phyloP scores from a whole-genome alignment of 2,113 vertebrate genomes.

The Megatriorchis doriae region DNA sequence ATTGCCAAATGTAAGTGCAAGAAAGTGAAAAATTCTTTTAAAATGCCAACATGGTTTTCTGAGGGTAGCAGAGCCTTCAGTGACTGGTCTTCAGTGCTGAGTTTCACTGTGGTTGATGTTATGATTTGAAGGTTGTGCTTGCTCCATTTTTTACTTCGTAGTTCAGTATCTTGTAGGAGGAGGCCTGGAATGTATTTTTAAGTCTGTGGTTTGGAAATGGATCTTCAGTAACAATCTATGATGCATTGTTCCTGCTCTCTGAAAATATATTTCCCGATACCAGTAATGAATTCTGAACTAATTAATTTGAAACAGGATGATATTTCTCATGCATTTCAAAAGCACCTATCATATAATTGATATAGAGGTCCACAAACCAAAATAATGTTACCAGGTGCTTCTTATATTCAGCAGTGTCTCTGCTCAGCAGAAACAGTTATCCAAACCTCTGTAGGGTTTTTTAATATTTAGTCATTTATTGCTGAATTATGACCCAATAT shows the following conservation, averaged over 20 bases:
- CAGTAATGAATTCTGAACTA: neutral
- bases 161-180: neutral
- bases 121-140: slow-evolving; percentile 17
- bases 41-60: neutral
- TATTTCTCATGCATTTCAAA: neutral
- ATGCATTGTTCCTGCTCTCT: neutral
- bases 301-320: neutral
- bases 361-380: neutral
- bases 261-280: neutral
- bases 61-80: neutral
- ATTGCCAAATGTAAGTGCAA: slow-evolving; percentile 8
- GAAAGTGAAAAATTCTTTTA: slow-evolving; percentile 15
- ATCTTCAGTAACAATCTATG: neutral
- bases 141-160: neutral
- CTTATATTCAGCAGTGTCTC: neutral
- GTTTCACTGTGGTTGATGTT: slow-evolving; percentile 5
- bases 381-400: neutral
- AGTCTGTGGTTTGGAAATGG: neutral
- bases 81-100: slow-evolving; percentile 1
- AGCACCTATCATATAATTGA: neutral
- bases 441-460: neutral
- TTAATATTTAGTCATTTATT: neutral
- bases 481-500: neutral
- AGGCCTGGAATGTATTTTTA: slow-evolving; percentile 25
- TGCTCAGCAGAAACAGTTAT: neutral